Evolutionary conservation across 35 echinoderm and acorn worm species (phyloP), one percentile per base, ranked within the genome.

Genomic region (Holothuria glaberrima): DNA sequence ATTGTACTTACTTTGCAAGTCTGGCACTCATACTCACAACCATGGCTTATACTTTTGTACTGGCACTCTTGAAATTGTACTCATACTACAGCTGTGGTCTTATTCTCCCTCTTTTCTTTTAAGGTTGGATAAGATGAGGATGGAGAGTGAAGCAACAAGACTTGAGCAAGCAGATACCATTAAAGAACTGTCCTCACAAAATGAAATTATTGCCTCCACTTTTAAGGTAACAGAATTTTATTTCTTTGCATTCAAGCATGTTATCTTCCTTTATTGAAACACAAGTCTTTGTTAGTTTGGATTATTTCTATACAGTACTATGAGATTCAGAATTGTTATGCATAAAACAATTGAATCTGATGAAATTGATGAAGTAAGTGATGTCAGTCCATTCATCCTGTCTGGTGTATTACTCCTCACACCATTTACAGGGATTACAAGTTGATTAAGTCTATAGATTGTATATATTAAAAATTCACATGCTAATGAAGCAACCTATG

Each of bases 161-260:
- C 58, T 89, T 18, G 91, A 99, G 67, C 93, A 99, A 26, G 66
- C 83, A 16, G 97, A 99, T 50, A 85, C 91, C 75, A 99, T 99
- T 59, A 92, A 94, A 78, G 88, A 99, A 73, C 85, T 99, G 48
- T 91, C 93, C 5, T 82, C 76, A 16, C 97, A 99, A 58, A 99
- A 99, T 80, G 94, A 99, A 48, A 86, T 91, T 2, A 68, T 99
- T 30, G 92, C 97, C 9, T 75, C 71, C 6, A 92, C 93, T 30
- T 94, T 98, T 48, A 98, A 98, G 93, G 96, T 98, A 88, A 69
- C 66, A 24, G 4, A 30, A 16, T 3, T 3, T 24, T 9, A 69
- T 12, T 1, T 24, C 22, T 24, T 54, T 12, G 50, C 5, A 54
- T 54, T 54, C 36, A 41, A 4, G 36, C 2, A 7, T 41, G 7